Base-by-base conservation (phyloP, 2,888 invertebrate genomes). In the Tupiocoris notatus region DNA sequence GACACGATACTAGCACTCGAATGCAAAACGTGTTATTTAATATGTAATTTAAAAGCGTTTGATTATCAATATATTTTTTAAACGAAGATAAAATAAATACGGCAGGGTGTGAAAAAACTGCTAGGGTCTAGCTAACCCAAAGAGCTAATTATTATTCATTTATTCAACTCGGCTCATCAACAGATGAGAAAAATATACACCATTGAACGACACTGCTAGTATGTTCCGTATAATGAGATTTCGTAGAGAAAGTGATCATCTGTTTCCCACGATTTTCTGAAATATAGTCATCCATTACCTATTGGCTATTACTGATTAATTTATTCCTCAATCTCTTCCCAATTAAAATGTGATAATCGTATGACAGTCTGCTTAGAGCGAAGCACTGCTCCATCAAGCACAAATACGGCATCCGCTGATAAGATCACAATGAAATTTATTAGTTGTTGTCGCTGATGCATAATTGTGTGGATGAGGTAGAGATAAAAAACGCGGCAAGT, bases 201-300 rank as follows among this genome's bases (percentile, higher is more conserved):
- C 16, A 18, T 65, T 12, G 39, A 39, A 18, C 39, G 16, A 65
- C 39, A 65, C 9, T 65, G 7, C 23, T 17, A 24, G 3, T 25
- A 39, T 65, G 20, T 39, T 25, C 20, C n/a, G n/a, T n/a, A 65
- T 17, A 39, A 65, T 39, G 25, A 18, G 25, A 39, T 25, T 65
- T n/a, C 18, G 18, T 25, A 65, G 39, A 39, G 39, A 65, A 65
- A 39, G 18, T 20, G 65, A 25, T 65, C 39, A 18, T 65, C 23
- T 20, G 65, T 65, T 65, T 65, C 20, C 65, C 65, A 64, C 20
- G 24, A 39, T 39, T 65, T 65, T 65, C 39, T 65, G 24, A 39
- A 65, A 65, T 65, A 65, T 39, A 65, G 23, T 65, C 25, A 39
- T 65, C 25, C 65, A 24, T 2, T 39, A 65, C 18, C 12, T 39